These are phyloP conservation scores for Pogonocherus hispidulus DNA, from an alignment of 2,888 invertebrate genomes.

Conservation along the genomic window DNA sequence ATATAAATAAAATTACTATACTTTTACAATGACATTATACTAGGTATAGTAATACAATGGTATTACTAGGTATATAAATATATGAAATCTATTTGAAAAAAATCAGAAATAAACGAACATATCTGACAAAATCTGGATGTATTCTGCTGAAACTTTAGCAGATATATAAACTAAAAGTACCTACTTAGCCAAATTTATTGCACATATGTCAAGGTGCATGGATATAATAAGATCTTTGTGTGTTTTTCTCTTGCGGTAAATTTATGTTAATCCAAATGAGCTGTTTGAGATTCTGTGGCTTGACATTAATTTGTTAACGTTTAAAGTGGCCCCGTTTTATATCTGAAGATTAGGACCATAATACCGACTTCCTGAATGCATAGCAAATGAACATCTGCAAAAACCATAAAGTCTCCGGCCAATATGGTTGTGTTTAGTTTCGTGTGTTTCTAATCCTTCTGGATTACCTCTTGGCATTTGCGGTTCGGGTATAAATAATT, in stretches of 20 bases:
- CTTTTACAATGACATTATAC: too few relatives aligned
- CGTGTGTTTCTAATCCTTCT: slow-evolving; percentile 37
- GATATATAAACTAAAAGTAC: background rate
- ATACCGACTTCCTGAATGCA: slow-evolving; percentile 41
- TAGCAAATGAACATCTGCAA: slow-evolving; percentile 45
- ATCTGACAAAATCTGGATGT: background rate
- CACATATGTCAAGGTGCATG: background rate
- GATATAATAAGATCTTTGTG: background rate
- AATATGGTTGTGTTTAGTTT: slow-evolving; percentile 40
- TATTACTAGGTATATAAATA: too few relatives aligned
- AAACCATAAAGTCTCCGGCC: slow-evolving; percentile 34
- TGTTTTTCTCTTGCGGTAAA: slow-evolving; percentile 6
- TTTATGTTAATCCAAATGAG: slow-evolving; percentile 30
- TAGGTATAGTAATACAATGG: too few relatives aligned
- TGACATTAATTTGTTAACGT: slow-evolving; percentile 32
- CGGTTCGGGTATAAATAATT: slow-evolving; percentile 30
- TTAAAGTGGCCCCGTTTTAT: slow-evolving; percentile 38
- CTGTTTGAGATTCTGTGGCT: slow-evolving; percentile 28
- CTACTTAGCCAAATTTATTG: background rate
- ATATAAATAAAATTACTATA: too few relatives aligned
- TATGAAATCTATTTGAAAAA: too few relatives aligned
- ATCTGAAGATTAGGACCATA: slow-evolving; percentile 37
- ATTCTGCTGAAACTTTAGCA: background rate
- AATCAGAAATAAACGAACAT: background rate
- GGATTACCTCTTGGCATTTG: slow-evolving; percentile 34